phyloP scores from a whole-genome alignment of 2,113 vertebrate genomes.

The Prionailurus viverrinus region DNA sequence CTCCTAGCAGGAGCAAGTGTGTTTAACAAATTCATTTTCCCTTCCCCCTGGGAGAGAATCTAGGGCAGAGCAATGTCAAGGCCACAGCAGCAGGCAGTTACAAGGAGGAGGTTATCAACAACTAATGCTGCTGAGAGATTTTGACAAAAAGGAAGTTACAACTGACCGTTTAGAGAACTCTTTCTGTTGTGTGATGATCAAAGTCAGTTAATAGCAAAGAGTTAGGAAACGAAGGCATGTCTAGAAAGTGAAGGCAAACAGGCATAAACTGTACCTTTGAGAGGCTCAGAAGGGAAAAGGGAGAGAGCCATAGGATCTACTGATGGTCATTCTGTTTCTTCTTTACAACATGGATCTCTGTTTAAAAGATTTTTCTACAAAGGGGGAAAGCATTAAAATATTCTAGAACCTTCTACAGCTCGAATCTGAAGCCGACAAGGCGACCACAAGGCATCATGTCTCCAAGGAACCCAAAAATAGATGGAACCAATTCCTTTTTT shows the following conservation, averaged over 20 bases:
- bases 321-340: constrained; percentile 20
- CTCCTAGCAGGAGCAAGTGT: background rate
- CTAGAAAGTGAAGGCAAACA: background rate
- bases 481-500: background rate
- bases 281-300: background rate
- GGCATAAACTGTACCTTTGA: background rate
- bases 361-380: constrained; percentile 9
- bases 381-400: background rate
- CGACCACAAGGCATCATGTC: background rate
- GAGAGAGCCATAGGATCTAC: background rate
- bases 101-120: background rate
- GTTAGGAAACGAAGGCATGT: background rate
- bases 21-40: constrained; percentile 18
- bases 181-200: constrained; percentile 32
- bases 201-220: constrained; percentile 3
- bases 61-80: background rate
- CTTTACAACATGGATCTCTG: background rate
- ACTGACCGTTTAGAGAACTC: constrained; percentile 33
- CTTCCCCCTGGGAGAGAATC: background rate
- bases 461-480: background rate
- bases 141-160: constrained; percentile 42
- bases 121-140: background rate
- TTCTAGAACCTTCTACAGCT: background rate
- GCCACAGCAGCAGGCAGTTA: background rate
- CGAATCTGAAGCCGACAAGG: background rate